phyloP scores from a whole-genome alignment of 2,797 vertebrate species.

The Tauraco hartlaubi region DNA sequence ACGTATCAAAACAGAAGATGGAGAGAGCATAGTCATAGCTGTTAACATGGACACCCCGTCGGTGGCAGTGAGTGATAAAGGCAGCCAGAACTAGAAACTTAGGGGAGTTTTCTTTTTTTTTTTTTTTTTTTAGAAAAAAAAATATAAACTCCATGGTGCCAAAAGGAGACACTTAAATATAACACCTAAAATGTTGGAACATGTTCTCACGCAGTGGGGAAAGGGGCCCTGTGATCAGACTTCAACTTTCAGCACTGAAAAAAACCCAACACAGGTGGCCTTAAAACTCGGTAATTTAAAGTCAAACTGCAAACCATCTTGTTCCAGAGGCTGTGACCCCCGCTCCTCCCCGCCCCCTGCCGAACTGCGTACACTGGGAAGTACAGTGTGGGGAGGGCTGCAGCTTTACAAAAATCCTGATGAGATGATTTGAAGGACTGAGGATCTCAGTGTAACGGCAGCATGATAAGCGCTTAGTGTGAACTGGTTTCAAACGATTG shows the following conservation, averaged over 20 bases:
- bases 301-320: constrained; percentile 75
- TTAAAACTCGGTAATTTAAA: constrained; percentile 82
- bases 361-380: constrained; percentile 75
- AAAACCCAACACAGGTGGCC: constrained; percentile 85
- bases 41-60: constrained; percentile 82
- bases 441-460: constrained; percentile 72
- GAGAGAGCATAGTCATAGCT: constrained; percentile 79
- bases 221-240: constrained; percentile 83
- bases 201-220: constrained; percentile 77
- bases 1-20: constrained; percentile 86
- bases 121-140: background rate
- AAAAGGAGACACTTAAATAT: constrained; percentile 86
- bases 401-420: constrained; percentile 63
- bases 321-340: constrained; percentile 77
- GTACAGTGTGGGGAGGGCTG: constrained; percentile 65
- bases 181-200: constrained; percentile 81
- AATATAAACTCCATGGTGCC: constrained; percentile 87
- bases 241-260: constrained; percentile 84
- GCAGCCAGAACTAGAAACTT: constrained; percentile 84
- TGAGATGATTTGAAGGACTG: constrained; percentile 62
- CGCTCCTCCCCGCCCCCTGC: constrained; percentile 70
- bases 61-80: constrained; percentile 82
- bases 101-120: constrained; percentile 40
- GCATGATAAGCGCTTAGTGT: constrained; percentile 80
- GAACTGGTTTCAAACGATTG: constrained; percentile 72